Base-by-base conservation (phyloP, 2,113 vertebrate species). In the Pomatostomus ruficeps region DNA sequence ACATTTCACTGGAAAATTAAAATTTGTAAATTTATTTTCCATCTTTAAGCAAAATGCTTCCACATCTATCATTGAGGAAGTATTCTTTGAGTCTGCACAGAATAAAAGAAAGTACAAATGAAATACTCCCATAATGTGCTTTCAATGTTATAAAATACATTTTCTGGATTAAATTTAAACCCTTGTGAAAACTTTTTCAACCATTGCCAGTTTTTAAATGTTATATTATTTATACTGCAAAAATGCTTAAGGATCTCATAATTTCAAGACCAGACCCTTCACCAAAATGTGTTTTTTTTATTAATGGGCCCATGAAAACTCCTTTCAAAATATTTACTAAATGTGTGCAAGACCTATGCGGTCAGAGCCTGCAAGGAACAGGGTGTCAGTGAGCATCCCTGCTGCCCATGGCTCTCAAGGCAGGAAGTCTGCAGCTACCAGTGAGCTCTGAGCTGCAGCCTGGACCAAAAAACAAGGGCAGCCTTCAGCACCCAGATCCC, bases 1-100 rank as follows among this genome's bases (percentile, higher is more conserved):
- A 24, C 24, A 14, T 78, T 82, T 59, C 19, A 12, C 7, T 42
- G n/a, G 28, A 82, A 91, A 96, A 82, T 54, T 66, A 57, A 54
- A 79, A 88, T 59, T 66, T 54, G 14, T 54, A 51, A 80, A 48
- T 88, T 73, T 88, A 29, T 65, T 85, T 85, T 79, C 80, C 31
- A 45, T 40, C 58, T 70, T 88, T 59, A 46, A 70, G 49, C 17
- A 88, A 83, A 89, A 94, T 73, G 5, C 46, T 67, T 84, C 36
- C 20, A 18, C 6, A 31, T 40, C 70, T 79, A 2, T 57, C 45
- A 75, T 1, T 42, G 59, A 79, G 52, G 40, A 89, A 72, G 52
- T 57, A 52, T 14, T 46, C 45, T 57, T 57, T n/a, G 35, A 67
- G 36, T 29, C 22, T 40, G 17, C 61, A 65, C 14, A 75, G 57